These are phyloP conservation scores for Trachythela sp. DNA, from an alignment of 64 coral and sea anemone species.

Conservation along the genomic window DNA sequence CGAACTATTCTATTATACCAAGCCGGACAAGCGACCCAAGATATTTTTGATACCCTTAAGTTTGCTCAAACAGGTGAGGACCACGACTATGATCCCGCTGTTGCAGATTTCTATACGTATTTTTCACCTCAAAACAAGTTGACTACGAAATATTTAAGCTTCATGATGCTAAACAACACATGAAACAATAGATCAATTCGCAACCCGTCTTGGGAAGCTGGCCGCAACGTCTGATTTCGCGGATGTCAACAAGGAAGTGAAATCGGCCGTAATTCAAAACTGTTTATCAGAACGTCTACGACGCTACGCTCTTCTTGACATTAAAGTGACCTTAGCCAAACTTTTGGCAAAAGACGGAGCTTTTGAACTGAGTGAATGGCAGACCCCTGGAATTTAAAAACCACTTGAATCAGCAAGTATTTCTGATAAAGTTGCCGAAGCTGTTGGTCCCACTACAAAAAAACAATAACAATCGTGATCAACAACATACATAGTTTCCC, in stretches of 20 bases:
- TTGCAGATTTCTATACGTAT: background rate
- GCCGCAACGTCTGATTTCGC: background rate
- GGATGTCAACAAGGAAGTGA: background rate
- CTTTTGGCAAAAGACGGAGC: background rate
- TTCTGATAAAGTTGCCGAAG: no score
- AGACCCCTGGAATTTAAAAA: background rate
- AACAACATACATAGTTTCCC: background rate
- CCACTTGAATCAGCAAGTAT: background rate
- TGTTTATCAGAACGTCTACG: background rate
- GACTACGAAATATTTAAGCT: no score
- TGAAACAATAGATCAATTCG: background rate
- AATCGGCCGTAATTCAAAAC: background rate
- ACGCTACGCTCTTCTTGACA: background rate
- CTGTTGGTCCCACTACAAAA: no score
- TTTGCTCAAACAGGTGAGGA: no score
- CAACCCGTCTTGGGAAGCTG: no score
- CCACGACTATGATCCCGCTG: no score
- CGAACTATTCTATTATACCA: no score
- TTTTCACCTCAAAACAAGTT: background rate
- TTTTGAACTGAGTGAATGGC: background rate
- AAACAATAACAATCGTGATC: background rate
- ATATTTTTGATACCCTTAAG: no score
- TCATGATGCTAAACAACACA: no score
- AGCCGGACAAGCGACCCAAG: background rate
- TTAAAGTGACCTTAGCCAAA: no score